These are phyloP conservation scores for Ancistrus triradiatus DNA, from an alignment of 2,113 vertebrate genomes.

Conservation along the genomic window DNA sequence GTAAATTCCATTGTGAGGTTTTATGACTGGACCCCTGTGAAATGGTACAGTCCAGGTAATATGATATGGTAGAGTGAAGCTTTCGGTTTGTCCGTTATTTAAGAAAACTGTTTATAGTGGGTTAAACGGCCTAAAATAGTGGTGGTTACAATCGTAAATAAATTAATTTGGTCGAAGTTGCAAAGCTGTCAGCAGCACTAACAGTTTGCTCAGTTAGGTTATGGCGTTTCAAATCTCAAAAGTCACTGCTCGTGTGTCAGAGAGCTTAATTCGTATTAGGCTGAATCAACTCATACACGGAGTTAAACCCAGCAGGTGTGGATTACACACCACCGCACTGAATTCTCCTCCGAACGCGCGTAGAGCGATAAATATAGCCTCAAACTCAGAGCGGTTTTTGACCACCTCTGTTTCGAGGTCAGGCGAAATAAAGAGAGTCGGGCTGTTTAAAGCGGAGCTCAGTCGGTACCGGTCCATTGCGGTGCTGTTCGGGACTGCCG, in stretches of 20 bases:
- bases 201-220: background rate
- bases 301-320: background rate
- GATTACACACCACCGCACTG: background rate
- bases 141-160: too few species aligned
- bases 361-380: constrained; percentile 40
- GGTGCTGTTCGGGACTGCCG: constrained; percentile 51
- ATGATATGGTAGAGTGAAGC: too few species aligned
- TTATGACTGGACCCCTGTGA: constrained; percentile 8
- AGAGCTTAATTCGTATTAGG: too few species aligned
- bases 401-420: constrained; percentile 41
- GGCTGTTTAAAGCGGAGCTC: background rate
- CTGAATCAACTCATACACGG: background rate
- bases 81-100: background rate
- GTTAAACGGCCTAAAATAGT: too few species aligned
- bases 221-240: constrained; percentile 60
- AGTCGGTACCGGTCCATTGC: constrained; percentile 25
- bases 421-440: constrained; percentile 9
- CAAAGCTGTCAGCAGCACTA: background rate
- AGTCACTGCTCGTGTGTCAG: constrained; percentile 39
- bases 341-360: constrained; percentile 25
- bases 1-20: background rate
- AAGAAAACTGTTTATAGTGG: background rate
- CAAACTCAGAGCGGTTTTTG: constrained; percentile 43
- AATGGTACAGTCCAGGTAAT: constrained; percentile 6
- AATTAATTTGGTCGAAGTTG: background rate